Evolutionary conservation across 2,797 vertebrate genomes (phyloP).

Genomic region (Bryconaethiops microstoma): DNA sequence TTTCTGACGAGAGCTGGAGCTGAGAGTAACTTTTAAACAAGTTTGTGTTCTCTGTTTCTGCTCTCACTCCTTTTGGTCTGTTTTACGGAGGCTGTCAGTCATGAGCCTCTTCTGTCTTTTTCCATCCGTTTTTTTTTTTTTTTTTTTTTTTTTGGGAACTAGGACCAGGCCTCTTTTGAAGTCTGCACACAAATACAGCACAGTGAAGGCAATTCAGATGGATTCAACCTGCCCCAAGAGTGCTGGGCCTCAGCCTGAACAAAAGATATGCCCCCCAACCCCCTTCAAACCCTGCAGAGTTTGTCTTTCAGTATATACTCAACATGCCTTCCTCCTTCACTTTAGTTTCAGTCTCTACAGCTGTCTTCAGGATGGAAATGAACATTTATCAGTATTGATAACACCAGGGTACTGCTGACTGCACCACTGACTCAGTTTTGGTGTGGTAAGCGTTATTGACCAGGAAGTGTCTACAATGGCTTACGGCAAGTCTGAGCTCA

Average conservation of each 20-base stretch:
- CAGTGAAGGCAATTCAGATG: constrained; percentile 11
- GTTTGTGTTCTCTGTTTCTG: constrained; percentile 25
- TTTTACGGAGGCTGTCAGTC: not conserved
- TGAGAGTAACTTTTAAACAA: constrained; percentile 11
- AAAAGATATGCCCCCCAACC: constrained; percentile 7
- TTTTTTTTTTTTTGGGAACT: not conserved
- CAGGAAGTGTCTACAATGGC: not conserved
- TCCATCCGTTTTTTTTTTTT: not conserved
- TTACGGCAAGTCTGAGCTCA: not conserved
- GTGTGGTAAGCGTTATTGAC: constrained; percentile 3
- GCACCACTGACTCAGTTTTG: not conserved
- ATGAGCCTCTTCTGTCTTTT: not conserved
- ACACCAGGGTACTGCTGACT: constrained; percentile 2
- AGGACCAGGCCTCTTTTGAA: constrained; percentile 11
- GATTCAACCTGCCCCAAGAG: constrained; percentile 18
- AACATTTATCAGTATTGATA: not conserved
- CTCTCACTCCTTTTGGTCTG: not conserved
- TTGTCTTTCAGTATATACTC: constrained; percentile 3
- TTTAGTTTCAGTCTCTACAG: not conserved
- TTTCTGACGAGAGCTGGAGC: constrained; percentile 37
- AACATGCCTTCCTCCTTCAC: not conserved
- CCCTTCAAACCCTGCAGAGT: not conserved
- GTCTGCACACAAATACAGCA: not conserved
- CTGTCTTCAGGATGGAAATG: constrained; percentile 12
- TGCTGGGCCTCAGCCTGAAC: constrained; percentile 28